Evolutionary conservation across 2,113 vertebrate species (phyloP).

Genomic region (Phrynosoma blainvillii): DNA sequence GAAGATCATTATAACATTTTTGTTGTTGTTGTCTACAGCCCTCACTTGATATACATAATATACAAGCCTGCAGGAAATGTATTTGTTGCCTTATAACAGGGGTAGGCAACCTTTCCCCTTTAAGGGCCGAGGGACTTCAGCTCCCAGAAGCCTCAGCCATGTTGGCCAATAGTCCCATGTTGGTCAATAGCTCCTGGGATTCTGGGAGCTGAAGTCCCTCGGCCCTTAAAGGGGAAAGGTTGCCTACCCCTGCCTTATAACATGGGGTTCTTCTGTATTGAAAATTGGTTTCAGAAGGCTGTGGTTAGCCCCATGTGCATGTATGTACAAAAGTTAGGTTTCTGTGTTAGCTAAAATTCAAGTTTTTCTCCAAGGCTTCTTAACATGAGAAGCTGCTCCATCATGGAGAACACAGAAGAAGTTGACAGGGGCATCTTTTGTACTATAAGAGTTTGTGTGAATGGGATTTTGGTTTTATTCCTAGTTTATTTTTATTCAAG

Average conservation of each 20-base stretch:
- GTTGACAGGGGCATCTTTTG: background rate
- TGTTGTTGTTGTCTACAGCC: background rate
- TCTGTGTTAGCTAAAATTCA: slow-evolving; percentile 2
- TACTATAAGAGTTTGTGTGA: background rate
- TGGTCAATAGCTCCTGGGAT: too few relatives aligned
- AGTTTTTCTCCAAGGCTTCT: slow-evolving; percentile 24
- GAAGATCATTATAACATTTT: background rate
- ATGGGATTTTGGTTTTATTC: background rate
- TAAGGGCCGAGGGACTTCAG: too few relatives aligned
- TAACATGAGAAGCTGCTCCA: background rate
- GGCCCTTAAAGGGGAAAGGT: too few relatives aligned
- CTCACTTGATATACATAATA: background rate
- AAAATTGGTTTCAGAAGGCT: background rate
- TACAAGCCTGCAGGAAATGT: background rate
- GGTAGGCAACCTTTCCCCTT: too few relatives aligned
- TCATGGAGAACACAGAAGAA: background rate
- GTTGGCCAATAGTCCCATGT: too few relatives aligned
- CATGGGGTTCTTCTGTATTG: background rate
- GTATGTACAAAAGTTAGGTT: slow-evolving; percentile 36
- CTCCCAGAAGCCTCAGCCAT: too few relatives aligned
- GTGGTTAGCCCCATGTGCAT: too few relatives aligned
- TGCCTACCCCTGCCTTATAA: too few relatives aligned
- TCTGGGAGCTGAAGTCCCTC: too few relatives aligned
- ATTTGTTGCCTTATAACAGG: background rate
- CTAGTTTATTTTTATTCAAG: fast-evolving